phyloP scores from a whole-genome alignment of 2,113 vertebrate species.

The Saimiri boliviensis region DNA sequence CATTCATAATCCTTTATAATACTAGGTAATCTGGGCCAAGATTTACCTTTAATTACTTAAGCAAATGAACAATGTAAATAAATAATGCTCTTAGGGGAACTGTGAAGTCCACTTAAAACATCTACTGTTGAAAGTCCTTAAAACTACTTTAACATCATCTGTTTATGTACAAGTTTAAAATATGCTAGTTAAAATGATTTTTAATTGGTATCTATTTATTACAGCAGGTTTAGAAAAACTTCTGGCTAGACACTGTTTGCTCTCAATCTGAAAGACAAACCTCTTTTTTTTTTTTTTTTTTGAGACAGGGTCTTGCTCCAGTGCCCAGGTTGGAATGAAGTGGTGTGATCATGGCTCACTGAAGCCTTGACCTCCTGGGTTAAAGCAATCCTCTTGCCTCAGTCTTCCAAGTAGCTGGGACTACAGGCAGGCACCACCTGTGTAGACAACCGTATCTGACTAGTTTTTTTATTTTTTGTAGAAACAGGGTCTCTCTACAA shows the following conservation, averaged over 20 bases:
- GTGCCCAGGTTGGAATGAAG: not conserved
- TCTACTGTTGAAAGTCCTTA: not conserved
- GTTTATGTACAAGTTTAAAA: slow-evolving; percentile 20
- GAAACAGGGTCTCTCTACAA: not conserved
- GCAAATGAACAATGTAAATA: slow-evolving; percentile 12
- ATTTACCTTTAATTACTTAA: not conserved
- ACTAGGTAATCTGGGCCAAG: not conserved
- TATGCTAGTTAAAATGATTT: slow-evolving; percentile 12
- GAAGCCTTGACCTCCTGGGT: not conserved
- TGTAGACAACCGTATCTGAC: not conserved
- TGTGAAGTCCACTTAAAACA: slow-evolving; percentile 1
- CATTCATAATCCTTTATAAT: slow-evolving; percentile 11
- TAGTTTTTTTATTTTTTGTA: not conserved
- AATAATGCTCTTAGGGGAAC: not conserved
- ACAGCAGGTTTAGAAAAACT: not conserved
- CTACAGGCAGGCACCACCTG: not conserved
- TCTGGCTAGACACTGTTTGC: not conserved
- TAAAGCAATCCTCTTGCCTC: not conserved
- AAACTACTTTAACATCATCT: not conserved
- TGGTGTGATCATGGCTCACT: not conserved
- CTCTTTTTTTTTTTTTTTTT: not conserved
- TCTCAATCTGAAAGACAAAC: not conserved
- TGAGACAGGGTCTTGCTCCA: not conserved
- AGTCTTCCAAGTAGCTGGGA: not conserved
- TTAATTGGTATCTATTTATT: not conserved